Conservation (phyloP, 2,888 invertebrate genomes). For the Anagyrus pseudococci region DNA sequence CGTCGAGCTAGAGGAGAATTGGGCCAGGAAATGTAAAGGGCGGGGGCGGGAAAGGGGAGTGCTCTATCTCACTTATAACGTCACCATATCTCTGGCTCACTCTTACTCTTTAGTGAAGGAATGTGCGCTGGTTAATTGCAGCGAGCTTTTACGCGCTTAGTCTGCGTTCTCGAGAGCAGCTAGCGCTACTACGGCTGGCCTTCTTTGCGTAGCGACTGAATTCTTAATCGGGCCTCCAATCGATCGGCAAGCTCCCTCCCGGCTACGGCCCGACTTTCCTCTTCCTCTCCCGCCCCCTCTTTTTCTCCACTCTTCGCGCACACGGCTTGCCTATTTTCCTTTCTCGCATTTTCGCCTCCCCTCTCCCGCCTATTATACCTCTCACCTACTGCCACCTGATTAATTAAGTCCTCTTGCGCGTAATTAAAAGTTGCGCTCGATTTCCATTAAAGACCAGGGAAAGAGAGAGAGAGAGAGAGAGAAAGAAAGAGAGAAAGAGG, state of each 20-base stretch:
- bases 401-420: constrained; percentile 33
- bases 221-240: constrained; percentile 8
- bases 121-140: constrained; percentile 34
- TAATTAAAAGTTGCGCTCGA: constrained; percentile 31
- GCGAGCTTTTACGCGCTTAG: constrained; percentile 1
- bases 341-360: not conserved
- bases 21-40: no score
- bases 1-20: no score
- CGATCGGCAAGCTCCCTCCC: not conserved
- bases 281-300: not conserved
- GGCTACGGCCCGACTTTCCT: not conserved
- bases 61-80: no score
- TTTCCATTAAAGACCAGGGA: constrained; percentile 17
- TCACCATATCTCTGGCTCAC: no score
- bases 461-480: no score
- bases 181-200: no score
- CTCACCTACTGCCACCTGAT: no score
- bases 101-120: no score
- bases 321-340: not conserved
- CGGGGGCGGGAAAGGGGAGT: no score
- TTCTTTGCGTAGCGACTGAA: constrained; percentile 11
- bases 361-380: no score
- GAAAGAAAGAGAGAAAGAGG: no score
- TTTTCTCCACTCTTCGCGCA: not conserved
- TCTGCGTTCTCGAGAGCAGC: no score